Base-by-base conservation (phyloP, 1,140 invertebrate genomes). In the Cryptotermes secundus region DNA sequence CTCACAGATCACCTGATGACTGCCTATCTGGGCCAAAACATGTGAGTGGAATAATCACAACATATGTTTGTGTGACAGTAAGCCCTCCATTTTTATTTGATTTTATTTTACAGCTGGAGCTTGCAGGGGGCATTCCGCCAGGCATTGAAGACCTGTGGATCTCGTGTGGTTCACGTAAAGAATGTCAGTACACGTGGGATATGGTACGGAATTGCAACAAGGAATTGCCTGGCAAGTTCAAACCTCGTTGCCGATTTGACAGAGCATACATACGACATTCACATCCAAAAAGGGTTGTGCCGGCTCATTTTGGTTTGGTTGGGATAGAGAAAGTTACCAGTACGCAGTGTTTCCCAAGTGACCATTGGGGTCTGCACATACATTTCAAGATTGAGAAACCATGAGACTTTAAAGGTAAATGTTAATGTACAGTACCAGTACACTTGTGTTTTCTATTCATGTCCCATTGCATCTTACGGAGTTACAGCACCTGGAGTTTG, bases 131-230 rank as follows among this genome's bases (percentile, higher is more conserved):
- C 22, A 36, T 92, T 4, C 92, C 92, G 10, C 80, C 86, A 10
- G 88, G 88, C 81, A 86, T 93, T 31, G 85, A 86, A 83, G 93
- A 94, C 86, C 45, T 93, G 3, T 94, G 93, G 93, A 88, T 90
- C 45, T 85, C 87, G 3, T 92, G 91, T 85, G 93, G 93, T 9
- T 88, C 88, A 22, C 88, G 92, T 10, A 88, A 88, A 84, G 91
- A 93, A 85, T 91, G 90, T 53, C 87, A 89, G 82, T 93, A 89
- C 86, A 94, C 93, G 0, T 94, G 93, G 93, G 93, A 94, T 86
- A 89, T 90, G 80, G 88, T 85, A 19, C 87, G 90, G 42, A 93
- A 93, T 87, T 90, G 91, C 84, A 93, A 93, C 86, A 87, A 88
- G 16, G 87, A 90, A 85, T 87, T 89, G 81, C 85, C 87, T 3